Percentiles rank a stretch among this genome's conserved stretches.
Conservation (phyloP, 1,140 invertebrate species). For the Pomacea maculata region DNA sequence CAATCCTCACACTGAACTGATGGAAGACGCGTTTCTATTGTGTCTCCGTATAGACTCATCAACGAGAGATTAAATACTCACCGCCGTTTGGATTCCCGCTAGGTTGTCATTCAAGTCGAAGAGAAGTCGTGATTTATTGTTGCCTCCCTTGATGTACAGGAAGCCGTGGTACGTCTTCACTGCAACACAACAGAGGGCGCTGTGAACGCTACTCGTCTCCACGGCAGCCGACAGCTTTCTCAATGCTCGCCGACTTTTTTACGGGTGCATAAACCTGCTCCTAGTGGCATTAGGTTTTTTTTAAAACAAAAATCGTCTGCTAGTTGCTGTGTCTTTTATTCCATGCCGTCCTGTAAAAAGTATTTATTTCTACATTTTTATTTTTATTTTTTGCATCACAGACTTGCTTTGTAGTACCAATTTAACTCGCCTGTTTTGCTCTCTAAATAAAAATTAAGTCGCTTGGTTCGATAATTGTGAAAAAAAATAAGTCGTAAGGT, state of each 20-base stretch:
- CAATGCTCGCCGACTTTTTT: background rate
- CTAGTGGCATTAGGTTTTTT: background rate
- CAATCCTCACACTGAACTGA: too few relatives aligned
- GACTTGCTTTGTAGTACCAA: background rate
- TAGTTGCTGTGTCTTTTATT: background rate
- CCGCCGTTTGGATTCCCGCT: conserved; percentile 51
- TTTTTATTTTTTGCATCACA: background rate
- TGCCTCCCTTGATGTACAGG: conserved; percentile 42
- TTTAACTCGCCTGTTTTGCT: too few relatives aligned
- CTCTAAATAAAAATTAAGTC: too few relatives aligned
- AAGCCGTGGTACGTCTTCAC: conserved; percentile 51
- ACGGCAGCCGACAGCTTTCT: background rate
- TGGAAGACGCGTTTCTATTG: too few relatives aligned
- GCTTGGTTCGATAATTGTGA: too few relatives aligned
- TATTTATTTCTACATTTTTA: background rate
- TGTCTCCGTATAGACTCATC: too few relatives aligned
- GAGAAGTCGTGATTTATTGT: conserved; percentile 44
- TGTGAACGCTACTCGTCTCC: background rate
- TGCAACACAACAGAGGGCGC: conserved; percentile 33
- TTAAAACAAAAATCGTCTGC: too few relatives aligned
- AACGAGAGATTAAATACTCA: conserved; percentile 32
- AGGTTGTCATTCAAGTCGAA: conserved; percentile 50
- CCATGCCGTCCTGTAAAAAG: background rate
- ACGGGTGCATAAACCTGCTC: background rate
- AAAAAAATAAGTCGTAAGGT: too few relatives aligned